phyloP scores from a whole-genome alignment of 1,140 invertebrate species.

The Drosophila serrata region DNA sequence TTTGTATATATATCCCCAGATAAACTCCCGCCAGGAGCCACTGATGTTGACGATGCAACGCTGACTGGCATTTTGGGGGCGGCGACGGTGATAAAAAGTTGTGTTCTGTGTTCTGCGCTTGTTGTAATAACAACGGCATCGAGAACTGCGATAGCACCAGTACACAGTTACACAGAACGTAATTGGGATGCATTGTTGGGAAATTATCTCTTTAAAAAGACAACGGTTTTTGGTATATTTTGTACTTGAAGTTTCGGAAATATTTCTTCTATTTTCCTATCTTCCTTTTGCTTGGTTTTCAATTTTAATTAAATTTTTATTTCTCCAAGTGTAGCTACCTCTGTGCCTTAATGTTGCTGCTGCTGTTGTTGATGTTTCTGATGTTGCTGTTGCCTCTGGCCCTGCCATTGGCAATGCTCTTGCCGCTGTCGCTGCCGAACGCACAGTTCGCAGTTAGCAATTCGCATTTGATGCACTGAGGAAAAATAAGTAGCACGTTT shows the following conservation, averaged over 20 bases:
- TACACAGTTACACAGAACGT: not conserved
- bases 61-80: conserved; percentile 80
- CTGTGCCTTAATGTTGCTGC: not conserved
- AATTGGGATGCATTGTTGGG: not conserved
- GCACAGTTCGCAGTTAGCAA: conserved; percentile 14
- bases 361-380: conserved; percentile 13
- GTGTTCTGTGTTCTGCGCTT: conserved; percentile 62
- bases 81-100: conserved; percentile 80
- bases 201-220: too few species aligned
- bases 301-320: too few species aligned
- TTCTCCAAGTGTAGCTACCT: conserved; percentile 8
- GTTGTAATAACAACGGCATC: conserved; percentile 78
- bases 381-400: conserved; percentile 12
- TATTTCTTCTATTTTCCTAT: too few species aligned
- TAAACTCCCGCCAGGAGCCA: not conserved
- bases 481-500: not conserved
- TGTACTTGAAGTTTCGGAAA: too few species aligned
- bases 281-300: too few species aligned
- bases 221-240: too few species aligned
- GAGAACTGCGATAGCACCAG: conserved; percentile 40
- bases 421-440: conserved; percentile 7
- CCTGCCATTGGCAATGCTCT: conserved; percentile 18
- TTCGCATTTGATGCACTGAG: conserved; percentile 10
- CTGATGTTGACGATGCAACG: conserved; percentile 73
- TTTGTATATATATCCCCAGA: not conserved